phyloP scores from a whole-genome alignment of 2,113 vertebrate species.

The Eolophus roseicapilla region DNA sequence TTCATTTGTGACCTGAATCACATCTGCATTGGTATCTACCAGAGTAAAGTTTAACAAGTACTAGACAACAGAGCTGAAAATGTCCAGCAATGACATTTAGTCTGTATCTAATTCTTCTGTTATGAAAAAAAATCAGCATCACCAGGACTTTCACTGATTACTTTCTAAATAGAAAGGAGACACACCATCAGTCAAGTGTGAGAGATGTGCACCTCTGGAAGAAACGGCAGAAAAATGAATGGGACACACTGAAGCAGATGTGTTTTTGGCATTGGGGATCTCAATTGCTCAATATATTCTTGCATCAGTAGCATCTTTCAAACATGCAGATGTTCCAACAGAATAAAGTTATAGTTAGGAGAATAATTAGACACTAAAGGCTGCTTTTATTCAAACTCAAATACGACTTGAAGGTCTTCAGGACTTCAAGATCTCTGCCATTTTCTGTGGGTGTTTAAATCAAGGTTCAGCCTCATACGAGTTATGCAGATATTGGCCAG shows the following conservation, averaged over 20 bases:
- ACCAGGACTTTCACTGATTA: neutral
- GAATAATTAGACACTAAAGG: neutral
- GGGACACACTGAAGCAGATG: neutral
- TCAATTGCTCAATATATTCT: neutral
- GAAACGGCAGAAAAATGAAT: neutral
- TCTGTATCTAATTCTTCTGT: neutral
- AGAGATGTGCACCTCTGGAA: neutral
- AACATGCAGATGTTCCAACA: neutral
- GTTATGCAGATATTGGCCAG: neutral
- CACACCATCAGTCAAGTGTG: neutral
- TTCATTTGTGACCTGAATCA: neutral
- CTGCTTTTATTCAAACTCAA: neutral
- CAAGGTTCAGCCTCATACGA: accelerated
- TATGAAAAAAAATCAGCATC: neutral
- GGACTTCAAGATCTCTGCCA: neutral
- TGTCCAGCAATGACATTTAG: neutral
- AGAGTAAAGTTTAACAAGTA: neutral
- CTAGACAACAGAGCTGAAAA: neutral
- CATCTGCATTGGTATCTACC: neutral
- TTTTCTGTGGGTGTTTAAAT: neutral
- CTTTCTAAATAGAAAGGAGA: neutral
- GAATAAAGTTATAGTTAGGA: neutral
- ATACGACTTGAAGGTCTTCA: neutral
- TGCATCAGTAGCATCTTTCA: neutral
- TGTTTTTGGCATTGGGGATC: neutral